Conservation (phyloP, 2,888 invertebrate genomes). For the Kryphioiulus occultus region DNA sequence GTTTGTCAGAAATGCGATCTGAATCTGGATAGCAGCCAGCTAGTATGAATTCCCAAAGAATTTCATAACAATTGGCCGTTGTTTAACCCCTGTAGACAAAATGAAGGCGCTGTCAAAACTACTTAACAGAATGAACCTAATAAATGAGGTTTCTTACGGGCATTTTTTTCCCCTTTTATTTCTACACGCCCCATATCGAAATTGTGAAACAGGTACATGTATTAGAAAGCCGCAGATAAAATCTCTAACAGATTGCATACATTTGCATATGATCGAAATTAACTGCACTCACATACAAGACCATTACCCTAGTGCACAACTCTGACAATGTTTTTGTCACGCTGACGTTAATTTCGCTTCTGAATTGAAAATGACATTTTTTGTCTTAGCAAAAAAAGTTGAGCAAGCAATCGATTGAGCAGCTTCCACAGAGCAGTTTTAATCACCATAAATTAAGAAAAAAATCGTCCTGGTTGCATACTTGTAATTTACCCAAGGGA, state of each 20-base stretch:
- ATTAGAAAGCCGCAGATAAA: constrained; percentile 1
- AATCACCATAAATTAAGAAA: constrained; percentile 17
- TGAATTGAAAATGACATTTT: constrained; percentile 15
- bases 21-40: too few relatives aligned
- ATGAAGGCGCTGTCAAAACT: not conserved
- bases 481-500: not conserved
- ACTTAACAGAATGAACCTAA: not conserved
- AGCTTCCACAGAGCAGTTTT: not conserved
- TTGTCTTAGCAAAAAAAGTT: not conserved
- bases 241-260: not conserved
- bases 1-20: too few relatives aligned
- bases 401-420: not conserved
- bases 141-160: not conserved
- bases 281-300: not conserved
- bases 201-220: not conserved
- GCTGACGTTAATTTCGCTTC: constrained; percentile 17
- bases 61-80: not conserved
- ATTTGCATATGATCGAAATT: constrained; percentile 15
- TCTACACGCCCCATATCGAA: not conserved
- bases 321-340: constrained; percentile 9
- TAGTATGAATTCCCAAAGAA: too few relatives aligned
- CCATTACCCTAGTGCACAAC: not conserved
- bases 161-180: not conserved
- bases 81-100: not conserved
- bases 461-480: not conserved